Conservation (phyloP, 2,797 vertebrate species). For the Acanthurus lineatus region DNA sequence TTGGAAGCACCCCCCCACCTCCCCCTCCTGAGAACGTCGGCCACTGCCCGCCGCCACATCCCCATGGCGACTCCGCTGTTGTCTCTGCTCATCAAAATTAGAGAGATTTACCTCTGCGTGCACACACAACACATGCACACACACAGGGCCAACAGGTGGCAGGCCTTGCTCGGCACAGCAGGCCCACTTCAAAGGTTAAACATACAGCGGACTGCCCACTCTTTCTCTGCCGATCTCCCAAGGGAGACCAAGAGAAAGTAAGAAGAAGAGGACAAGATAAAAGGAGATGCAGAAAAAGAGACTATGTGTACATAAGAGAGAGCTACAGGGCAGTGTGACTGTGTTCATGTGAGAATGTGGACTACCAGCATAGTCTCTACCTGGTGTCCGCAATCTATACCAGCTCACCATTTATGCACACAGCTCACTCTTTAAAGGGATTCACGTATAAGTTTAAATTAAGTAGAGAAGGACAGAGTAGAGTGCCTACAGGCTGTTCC, state of each 20-base stretch:
- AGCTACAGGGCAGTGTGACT: conserved; percentile 27
- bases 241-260: conserved; percentile 63
- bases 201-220: conserved; percentile 75
- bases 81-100: conserved; percentile 86
- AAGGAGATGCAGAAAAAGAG: conserved; percentile 44
- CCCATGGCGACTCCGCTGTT: conserved; percentile 83
- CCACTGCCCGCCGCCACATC: conserved; percentile 69
- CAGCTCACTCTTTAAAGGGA: conserved; percentile 42
- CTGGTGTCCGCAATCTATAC: conserved; percentile 30
- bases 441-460: conserved; percentile 13
- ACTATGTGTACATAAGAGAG: conserved; percentile 22
- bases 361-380: conserved; percentile 29
- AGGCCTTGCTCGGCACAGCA: conserved; percentile 83
- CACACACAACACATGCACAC: conserved; percentile 72
- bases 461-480: conserved; percentile 22
- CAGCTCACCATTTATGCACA: conserved; percentile 20
- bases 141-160: conserved; percentile 84
- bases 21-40: conserved; percentile 75
- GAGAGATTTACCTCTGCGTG: conserved; percentile 84
- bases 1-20: conserved; percentile 50
- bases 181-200: conserved; percentile 84
- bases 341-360: conserved; percentile 18
- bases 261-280: conserved; percentile 68
- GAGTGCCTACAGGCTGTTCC: conserved; percentile 20
- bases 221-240: conserved; percentile 64